These are phyloP conservation scores for Neosalanx taihuensis DNA, from an alignment of 2,797 vertebrate species.

Conservation along the genomic window DNA sequence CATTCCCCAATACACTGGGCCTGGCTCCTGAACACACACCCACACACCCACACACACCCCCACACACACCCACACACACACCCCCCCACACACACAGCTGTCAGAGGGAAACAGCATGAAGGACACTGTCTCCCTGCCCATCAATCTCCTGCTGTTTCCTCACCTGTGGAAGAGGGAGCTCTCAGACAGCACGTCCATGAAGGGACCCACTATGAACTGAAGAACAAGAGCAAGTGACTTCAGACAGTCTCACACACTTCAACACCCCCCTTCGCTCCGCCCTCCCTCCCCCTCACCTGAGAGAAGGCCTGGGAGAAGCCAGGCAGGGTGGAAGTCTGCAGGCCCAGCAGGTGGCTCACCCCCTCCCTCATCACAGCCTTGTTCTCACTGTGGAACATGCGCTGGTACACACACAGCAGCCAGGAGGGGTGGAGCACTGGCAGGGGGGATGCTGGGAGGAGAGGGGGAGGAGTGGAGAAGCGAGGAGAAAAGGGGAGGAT, in stretches of 20 bases:
- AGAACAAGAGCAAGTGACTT: conserved; percentile 27
- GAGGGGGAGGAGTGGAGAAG: neutral
- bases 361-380: conserved; percentile 88
- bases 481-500: neutral
- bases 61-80: neutral
- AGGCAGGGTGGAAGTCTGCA: conserved; percentile 72
- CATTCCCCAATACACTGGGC: conserved; percentile 80
- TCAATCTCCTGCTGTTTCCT: conserved; percentile 21
- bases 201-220: conserved; percentile 87
- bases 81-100: neutral
- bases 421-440: conserved; percentile 83
- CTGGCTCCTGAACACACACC: conserved; percentile 64
- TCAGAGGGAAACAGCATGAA: neutral
- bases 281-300: conserved; percentile 70
- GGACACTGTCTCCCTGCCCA: too few species aligned
- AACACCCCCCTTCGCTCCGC: neutral
- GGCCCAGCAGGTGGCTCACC: conserved; percentile 84
- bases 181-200: conserved; percentile 91
- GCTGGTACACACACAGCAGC: conserved; percentile 89
- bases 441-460: neutral
- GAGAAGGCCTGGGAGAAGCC: conserved; percentile 76
- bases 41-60: neutral
- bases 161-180: conserved; percentile 88
- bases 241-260: neutral
- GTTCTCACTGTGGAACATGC: conserved; percentile 97